These are phyloP conservation scores for Trissolcus basalis DNA, from an alignment of 1,140 invertebrate species.

Conservation along the genomic window DNA sequence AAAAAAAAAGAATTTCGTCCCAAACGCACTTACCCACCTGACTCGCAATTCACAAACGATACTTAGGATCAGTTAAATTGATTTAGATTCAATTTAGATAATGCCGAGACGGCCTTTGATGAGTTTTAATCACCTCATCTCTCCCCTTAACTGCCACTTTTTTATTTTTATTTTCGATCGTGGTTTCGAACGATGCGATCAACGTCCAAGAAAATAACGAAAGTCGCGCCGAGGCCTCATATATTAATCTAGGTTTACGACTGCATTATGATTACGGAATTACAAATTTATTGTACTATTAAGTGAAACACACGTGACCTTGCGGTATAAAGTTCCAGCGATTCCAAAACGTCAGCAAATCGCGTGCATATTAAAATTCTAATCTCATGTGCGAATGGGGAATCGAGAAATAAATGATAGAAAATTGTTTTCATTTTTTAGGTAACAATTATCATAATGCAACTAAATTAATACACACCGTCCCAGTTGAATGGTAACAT, in stretches of 20 bases:
- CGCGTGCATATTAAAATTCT: not conserved
- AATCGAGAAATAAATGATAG: too few relatives aligned
- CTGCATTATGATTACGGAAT: conserved; percentile 4
- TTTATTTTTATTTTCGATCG: not conserved
- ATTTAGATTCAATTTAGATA: conserved; percentile 5
- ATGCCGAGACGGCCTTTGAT: not conserved
- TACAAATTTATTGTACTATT: not conserved
- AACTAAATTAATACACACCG: too few relatives aligned
- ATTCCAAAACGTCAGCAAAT: not conserved
- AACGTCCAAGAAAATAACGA: not conserved
- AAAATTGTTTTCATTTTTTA: too few relatives aligned
- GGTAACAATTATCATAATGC: too few relatives aligned
- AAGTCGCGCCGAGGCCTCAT: not conserved
- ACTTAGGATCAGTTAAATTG: conserved; percentile 1
- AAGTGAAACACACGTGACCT: not conserved
- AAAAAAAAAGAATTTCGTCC: too few relatives aligned
- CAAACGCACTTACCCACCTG: too few relatives aligned
- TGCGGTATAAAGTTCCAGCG: not conserved
- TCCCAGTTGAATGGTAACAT: too few relatives aligned
- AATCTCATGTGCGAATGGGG: not conserved
- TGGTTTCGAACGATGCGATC: not conserved
- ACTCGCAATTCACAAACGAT: too few relatives aligned
- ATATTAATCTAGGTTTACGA: conserved; percentile 4
- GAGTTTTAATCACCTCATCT: not conserved
- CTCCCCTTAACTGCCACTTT: not conserved